Conservation (phyloP, 2,113 vertebrate genomes). For the Puffinus mauretanicus region DNA sequence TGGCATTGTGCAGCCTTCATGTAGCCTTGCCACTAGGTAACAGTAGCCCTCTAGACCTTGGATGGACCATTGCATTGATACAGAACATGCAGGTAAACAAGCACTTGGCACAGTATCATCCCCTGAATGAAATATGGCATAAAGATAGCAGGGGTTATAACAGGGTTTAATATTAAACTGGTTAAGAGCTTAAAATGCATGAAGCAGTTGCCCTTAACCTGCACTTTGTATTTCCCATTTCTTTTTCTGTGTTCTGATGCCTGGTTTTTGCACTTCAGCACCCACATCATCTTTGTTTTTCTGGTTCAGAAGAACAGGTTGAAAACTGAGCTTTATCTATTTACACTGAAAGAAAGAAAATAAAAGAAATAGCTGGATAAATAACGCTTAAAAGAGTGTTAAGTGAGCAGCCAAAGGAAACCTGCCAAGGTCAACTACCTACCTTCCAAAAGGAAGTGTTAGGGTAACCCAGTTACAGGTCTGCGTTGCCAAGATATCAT, state of each 20-base stretch:
- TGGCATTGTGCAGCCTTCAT: rapidly evolving
- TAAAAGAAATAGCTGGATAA: not conserved
- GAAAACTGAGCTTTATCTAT: not conserved
- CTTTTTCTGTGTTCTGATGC: not conserved
- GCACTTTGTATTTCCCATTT: not conserved
- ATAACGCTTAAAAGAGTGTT: not conserved
- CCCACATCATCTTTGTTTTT: not conserved
- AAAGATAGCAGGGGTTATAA: not conserved
- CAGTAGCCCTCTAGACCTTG: not conserved
- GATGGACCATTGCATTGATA: not conserved
- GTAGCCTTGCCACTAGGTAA: not conserved
- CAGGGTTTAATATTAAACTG: not conserved
- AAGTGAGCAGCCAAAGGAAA: not conserved
- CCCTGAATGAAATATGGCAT: not conserved
- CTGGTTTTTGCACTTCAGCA: not conserved
- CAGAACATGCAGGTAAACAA: not conserved
- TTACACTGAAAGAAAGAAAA: not conserved
- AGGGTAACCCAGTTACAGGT: not conserved
- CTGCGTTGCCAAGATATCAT: not conserved
- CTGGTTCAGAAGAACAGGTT: not conserved
- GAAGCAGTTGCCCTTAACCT: not conserved
- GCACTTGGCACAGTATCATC: not conserved
- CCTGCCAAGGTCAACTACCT: not conserved
- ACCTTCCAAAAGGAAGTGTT: not conserved
- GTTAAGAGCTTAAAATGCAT: not conserved